Evolutionary conservation across 1,140 invertebrate species (phyloP), one percentile per base, ranked within the genome.

Genomic region (Zaprionus camerounensis): DNA sequence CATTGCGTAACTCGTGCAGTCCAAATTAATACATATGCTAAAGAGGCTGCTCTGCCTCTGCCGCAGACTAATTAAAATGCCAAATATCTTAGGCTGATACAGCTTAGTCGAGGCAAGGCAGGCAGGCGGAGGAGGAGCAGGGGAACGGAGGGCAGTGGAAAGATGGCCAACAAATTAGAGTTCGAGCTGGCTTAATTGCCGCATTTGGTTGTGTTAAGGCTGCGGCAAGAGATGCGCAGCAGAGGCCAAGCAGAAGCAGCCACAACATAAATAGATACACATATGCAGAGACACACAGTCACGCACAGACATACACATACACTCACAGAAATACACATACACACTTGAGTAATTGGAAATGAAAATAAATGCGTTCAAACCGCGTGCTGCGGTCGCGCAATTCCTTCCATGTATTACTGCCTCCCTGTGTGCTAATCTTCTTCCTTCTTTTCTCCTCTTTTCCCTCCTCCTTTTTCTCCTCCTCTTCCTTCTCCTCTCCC

Each of bases 1-100:
- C 2, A 24, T 76, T 72, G 59, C 49, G 56, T 72, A 76, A 76
- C 17, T 44, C 53, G 68, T 59, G 61, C 73, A 75, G 57, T 62
- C 59, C 13, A 44, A 36, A 76, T 64, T 73, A 65, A 65, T 59
- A 65, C 68, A 65, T 71, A 71, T 76, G 74, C 74, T 76, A 72
- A 76, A 71, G 56, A 66, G 58, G 13, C 55, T 7, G 15, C 41
- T 41, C 38, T 41, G 24, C 24, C 24, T 24, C 26, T 56, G 51
- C 26, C 36, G 26, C 36, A 20, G 56, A 58, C 69, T 76, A 76
- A 76, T 76, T 76, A 71, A 71, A 76, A 65, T 73, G 24, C 41
- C 56, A 61, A 36, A 51, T 51, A 20, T 51, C n/a, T 51, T 9
- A 9, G n/a, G 5, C 51, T 58, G n/a, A n/a, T 9, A 26, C 41